phyloP scores from a whole-genome alignment of 2,797 vertebrate species.

The Pelobates cultripes region DNA sequence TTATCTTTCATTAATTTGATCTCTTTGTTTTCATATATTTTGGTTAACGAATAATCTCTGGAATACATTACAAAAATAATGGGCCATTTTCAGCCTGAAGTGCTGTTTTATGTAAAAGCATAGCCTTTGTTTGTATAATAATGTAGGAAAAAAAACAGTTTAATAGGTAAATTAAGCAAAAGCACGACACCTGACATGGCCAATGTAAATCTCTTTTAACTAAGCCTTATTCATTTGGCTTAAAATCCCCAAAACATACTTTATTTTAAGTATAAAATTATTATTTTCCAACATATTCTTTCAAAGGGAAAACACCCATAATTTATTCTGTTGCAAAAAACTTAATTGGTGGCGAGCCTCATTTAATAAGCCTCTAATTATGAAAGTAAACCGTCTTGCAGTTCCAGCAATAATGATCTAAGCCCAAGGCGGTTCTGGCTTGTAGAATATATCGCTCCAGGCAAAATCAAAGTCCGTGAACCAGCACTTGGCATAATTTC shows the following conservation, averaged over 20 bases:
- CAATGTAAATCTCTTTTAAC: too few species aligned
- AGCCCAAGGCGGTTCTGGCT: slow-evolving; percentile 15
- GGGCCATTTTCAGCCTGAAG: too few species aligned
- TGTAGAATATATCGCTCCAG: slow-evolving; percentile 10
- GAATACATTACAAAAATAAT: too few species aligned
- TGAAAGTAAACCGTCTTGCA: slow-evolving; percentile 13
- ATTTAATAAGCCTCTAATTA: slow-evolving; percentile 34
- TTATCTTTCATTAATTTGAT: too few species aligned
- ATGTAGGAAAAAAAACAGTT: too few species aligned
- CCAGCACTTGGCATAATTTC: background rate
- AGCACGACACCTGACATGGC: too few species aligned
- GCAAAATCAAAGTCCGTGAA: slow-evolving; percentile 19
- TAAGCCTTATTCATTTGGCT: too few species aligned
- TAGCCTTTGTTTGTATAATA: too few species aligned
- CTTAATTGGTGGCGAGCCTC: slow-evolving; percentile 23
- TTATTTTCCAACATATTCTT: background rate
- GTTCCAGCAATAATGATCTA: slow-evolving; percentile 27
- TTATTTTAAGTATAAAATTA: slow-evolving; percentile 5
- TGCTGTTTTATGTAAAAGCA: too few species aligned
- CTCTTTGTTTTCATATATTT: too few species aligned
- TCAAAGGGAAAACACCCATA: slow-evolving; percentile 15
- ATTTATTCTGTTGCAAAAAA: slow-evolving; percentile 35
- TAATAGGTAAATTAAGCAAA: too few species aligned
- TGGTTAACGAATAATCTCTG: too few species aligned
- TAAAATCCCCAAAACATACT: background rate